Percentiles rank a stretch among this genome's conserved stretches.
Evolutionary conservation across 1,140 invertebrate species (phyloP).

Genomic region (Plutomurus gul): DNA sequence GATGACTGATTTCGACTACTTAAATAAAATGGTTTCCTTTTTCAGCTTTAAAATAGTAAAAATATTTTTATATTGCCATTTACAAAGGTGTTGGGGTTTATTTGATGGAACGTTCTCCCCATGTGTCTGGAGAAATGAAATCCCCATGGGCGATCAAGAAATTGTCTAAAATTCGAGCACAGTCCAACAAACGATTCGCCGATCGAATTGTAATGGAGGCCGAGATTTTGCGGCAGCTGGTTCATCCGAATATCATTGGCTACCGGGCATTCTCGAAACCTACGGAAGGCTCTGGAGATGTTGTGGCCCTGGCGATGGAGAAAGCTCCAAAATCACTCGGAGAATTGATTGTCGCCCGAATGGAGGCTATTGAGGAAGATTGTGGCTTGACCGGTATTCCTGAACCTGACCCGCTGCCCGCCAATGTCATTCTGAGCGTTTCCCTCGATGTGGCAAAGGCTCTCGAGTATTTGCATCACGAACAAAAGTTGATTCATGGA

Average conservation of each 20-base stretch:
- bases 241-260: constrained; percentile 82
- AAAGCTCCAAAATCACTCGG: constrained; percentile 65
- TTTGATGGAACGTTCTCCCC: constrained; percentile 72
- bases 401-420: constrained; percentile 62
- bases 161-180: constrained; percentile 55
- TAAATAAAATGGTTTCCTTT: constrained; percentile 8
- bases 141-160: constrained; percentile 86
- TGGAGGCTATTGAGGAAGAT: constrained; percentile 59
- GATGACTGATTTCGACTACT: constrained; percentile 21
- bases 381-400: not conserved
- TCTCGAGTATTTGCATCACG: constrained; percentile 77
- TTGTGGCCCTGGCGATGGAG: constrained; percentile 60
- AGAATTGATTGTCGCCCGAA: constrained; percentile 71
- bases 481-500: constrained; percentile 73
- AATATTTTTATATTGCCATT: constrained; percentile 34
- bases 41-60: not conserved
- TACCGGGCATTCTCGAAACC: constrained; percentile 71
- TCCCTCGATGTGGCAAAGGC: constrained; percentile 70
- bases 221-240: constrained; percentile 68
- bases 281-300: constrained; percentile 59
- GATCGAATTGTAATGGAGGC: constrained; percentile 72
- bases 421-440: constrained; percentile 64
- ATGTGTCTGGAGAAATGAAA: constrained; percentile 62
- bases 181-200: constrained; percentile 54
- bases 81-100: constrained; percentile 74